phyloP scores from a whole-genome alignment of 2,797 vertebrate species.

The Pseudopleuronectes americanus region DNA sequence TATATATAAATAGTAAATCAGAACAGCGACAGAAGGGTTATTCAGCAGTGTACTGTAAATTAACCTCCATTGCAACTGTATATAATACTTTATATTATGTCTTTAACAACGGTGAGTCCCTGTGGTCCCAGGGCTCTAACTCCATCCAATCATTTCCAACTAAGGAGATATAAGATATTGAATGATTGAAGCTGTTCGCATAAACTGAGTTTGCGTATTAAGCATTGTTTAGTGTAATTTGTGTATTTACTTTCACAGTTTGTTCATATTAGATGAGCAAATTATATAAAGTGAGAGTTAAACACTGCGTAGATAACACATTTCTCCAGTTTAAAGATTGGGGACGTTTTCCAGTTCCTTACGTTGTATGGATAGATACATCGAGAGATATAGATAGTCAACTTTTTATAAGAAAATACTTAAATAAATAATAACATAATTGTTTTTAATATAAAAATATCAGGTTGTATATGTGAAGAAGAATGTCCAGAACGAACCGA shows the following conservation, averaged over 20 bases:
- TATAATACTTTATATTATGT: neutral
- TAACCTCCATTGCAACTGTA: too few species aligned
- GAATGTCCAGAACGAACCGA: neutral
- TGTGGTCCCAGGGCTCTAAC: neutral
- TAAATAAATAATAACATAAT: too few species aligned
- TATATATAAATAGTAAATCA: neutral
- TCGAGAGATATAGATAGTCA: too few species aligned
- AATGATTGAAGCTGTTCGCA: conserved; percentile 24
- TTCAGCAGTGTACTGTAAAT: too few species aligned
- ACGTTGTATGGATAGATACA: too few species aligned
- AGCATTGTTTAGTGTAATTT: conserved; percentile 16
- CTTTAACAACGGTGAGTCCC: neutral
- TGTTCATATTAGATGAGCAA: conserved; percentile 24
- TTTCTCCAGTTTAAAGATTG: conserved; percentile 4
- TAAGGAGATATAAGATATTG: conserved; percentile 17
- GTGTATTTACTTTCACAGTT: conserved; percentile 16
- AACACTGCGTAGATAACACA: conserved; percentile 33
- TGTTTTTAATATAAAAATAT: too few species aligned
- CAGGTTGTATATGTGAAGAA: neutral
- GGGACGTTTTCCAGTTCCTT: too few species aligned
- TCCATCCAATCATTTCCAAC: conserved; percentile 3
- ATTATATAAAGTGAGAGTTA: conserved; percentile 29
- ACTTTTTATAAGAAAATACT: too few species aligned
- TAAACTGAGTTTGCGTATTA: conserved; percentile 25
- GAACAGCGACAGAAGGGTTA: neutral